A percentile compares a stretch with the other conserved stretches of the same genome.
phyloP scores from a whole-genome alignment of 2,113 vertebrate species.

The Crocuta crocuta region DNA sequence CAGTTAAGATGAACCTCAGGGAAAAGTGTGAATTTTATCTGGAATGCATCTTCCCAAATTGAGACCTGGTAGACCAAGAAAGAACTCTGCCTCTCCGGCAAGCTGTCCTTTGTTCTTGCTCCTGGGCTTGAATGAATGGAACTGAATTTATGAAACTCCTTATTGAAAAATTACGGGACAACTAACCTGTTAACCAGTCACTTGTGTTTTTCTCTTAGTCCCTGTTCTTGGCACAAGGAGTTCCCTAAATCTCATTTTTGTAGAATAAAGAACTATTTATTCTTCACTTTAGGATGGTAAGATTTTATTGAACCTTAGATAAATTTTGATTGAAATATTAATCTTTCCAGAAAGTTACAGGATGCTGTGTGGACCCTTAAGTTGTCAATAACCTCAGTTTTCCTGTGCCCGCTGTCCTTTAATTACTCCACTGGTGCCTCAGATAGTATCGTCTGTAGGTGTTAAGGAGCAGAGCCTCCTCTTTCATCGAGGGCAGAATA shows the following conservation, averaged over 20 bases:
- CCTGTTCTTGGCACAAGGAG: not conserved
- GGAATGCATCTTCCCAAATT: conserved; percentile 3
- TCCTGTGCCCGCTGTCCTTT: not conserved
- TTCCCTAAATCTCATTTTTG: conserved; percentile 44
- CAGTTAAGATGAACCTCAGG: not conserved
- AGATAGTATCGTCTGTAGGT: not conserved
- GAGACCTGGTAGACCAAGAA: not conserved
- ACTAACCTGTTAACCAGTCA: not conserved
- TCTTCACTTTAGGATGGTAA: not conserved
- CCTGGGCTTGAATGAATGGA: not conserved
- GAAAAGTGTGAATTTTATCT: not conserved
- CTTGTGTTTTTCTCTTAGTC: not conserved
- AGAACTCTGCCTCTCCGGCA: not conserved
- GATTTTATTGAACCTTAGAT: conserved; percentile 43
- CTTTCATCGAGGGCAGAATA: not conserved
- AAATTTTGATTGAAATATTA: conserved; percentile 31
- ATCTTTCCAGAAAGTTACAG: conserved; percentile 29
- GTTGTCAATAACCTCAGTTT: not conserved
- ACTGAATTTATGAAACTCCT: not conserved
- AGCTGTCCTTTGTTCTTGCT: not conserved
- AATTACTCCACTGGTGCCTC: not conserved
- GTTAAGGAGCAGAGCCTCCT: not conserved
- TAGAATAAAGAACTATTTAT: not conserved
- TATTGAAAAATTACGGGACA: not conserved
- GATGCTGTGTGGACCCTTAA: not conserved